Evolutionary conservation across 2,797 vertebrate species (phyloP), one percentile per base, ranked within the genome.

Genomic region (Gymnothorax javanicus): DNA sequence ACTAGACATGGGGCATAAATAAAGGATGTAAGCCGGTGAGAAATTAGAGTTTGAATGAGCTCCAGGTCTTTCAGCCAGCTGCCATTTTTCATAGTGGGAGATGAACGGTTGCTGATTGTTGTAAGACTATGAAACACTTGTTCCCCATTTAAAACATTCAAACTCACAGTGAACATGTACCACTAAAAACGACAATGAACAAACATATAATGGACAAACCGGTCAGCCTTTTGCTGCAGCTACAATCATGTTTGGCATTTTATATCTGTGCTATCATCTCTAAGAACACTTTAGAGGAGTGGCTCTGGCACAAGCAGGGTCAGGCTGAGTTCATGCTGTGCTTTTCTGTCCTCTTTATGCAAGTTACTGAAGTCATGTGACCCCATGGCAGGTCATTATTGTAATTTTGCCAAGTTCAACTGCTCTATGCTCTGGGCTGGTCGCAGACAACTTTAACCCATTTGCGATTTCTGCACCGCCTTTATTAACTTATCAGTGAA

Each of bases 131-230:
- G 71, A 75, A 27, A 17, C 12, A 73, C 13, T 43, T 73, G 69
- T 33, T 75, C 50, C 71, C 71, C 71, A 50, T 20, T 75, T 43
- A 73, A 75, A 75, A 33, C 33, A 75, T 12, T 5, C 33, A 4
- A 75, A 75, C 71, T 50, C n/a, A 75, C 75, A 75, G 27, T 75
- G 50, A 79, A 79, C 75, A 79, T 12, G 3, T 52, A 79, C 75
- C 75, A 79, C 43, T 79, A 54, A 54, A 79, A 52, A 52, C 75
- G 52, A 54, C 75, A 52, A 9, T 79, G 75, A n/a, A 79, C 50
- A 79, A n/a, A 79, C 50, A 79, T 79, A 15, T 79, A 54, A 12
- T 12, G 11, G 13, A 54, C 17, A 54, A 54, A 79, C 43, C 43
- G 54, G 71, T 75, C 9, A 43, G 71, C 71, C 71, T 50, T 12